phyloP scores from a whole-genome alignment of 92 coral and sea anemone genomes.

The Porites rus region DNA sequence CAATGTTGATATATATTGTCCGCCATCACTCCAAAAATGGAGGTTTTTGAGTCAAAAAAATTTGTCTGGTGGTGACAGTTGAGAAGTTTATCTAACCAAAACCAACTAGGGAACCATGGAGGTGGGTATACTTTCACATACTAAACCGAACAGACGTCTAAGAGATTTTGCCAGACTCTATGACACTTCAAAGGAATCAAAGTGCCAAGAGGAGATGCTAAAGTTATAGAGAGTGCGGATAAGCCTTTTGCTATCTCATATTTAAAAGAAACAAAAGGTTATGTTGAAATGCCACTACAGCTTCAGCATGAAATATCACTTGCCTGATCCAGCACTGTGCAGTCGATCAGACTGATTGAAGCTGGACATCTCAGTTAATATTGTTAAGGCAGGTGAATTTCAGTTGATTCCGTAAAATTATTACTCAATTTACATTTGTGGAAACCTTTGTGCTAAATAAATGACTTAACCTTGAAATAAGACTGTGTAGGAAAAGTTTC shows the following conservation, averaged over 20 bases:
- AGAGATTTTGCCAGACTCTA: constrained; percentile 43
- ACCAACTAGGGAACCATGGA: not conserved
- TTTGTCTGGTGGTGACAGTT: no score
- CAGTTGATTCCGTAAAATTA: constrained; percentile 10
- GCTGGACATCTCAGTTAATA: constrained; percentile 35
- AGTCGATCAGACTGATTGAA: constrained; percentile 30
- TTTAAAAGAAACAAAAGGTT: constrained; percentile 44
- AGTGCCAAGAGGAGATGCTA: constrained; percentile 47
- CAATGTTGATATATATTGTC: no score
- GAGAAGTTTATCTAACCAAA: no score
- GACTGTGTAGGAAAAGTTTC: no score
- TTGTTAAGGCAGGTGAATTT: constrained; percentile 26
- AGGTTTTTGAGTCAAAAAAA: no score
- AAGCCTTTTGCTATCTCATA: constrained; percentile 57
- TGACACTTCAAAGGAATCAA: constrained; percentile 46
- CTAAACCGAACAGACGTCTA: constrained; percentile 41
- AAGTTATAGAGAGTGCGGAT: constrained; percentile 45
- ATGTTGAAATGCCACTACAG: constrained; percentile 60
- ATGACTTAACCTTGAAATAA: no score
- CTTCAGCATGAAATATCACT: constrained; percentile 57
- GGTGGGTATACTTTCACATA: constrained; percentile 17
- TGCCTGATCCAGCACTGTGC: constrained; percentile 24
- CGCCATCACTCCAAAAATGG: no score
- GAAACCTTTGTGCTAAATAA: no score
- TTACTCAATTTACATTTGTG: constrained; percentile 20